These are phyloP conservation scores for Drosophila insularis DNA, from an alignment of 1,140 invertebrate genomes.

Conservation along the genomic window DNA sequence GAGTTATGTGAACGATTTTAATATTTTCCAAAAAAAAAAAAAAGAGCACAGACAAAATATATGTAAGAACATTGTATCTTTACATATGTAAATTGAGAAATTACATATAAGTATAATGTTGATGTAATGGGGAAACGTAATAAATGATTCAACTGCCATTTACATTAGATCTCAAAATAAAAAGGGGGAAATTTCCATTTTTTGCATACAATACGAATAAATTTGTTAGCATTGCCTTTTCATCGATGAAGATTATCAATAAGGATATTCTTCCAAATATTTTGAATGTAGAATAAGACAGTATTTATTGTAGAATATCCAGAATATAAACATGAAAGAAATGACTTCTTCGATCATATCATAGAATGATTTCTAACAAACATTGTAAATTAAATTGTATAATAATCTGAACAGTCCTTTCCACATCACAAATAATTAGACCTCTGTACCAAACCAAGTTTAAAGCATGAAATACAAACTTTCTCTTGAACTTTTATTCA, in stretches of 20 bases:
- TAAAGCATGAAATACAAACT: too few relatives aligned
- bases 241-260: neutral
- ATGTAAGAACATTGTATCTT: neutral
- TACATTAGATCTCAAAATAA: slow-evolving; percentile 37
- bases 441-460: too few relatives aligned
- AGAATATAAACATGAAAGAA: too few relatives aligned
- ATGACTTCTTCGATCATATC: too few relatives aligned
- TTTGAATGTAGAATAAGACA: neutral
- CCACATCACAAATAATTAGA: too few relatives aligned
- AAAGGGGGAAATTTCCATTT: slow-evolving; percentile 39
- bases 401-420: too few relatives aligned
- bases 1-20: slow-evolving; percentile 52
- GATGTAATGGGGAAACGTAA: slow-evolving; percentile 45
- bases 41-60: slow-evolving; percentile 40
- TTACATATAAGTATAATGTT: slow-evolving; percentile 43
- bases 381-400: too few relatives aligned
- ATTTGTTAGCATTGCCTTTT: slow-evolving; percentile 33
- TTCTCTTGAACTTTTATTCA: too few relatives aligned
- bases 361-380: too few relatives aligned
- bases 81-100: slow-evolving; percentile 50
- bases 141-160: slow-evolving; percentile 35
- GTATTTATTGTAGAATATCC: too few relatives aligned
- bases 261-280: neutral
- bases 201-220: neutral
- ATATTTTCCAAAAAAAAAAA: slow-evolving; percentile 34